Conservation (phyloP, 2,888 invertebrate genomes). For the Lampropteryx suffumata region DNA sequence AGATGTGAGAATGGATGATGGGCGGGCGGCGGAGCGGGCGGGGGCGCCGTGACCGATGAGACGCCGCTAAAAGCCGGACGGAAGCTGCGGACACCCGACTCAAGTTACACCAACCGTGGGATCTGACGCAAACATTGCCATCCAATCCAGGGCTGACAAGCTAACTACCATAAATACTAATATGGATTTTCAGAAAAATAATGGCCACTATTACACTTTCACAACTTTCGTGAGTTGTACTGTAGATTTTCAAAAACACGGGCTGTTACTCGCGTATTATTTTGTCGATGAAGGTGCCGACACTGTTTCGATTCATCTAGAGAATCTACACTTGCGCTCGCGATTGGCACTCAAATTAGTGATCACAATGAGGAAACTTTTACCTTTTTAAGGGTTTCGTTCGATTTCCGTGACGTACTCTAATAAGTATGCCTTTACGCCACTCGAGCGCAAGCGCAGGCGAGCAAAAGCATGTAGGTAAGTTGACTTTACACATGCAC, state of each 20-base stretch:
- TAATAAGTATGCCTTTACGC: constrained; percentile 10
- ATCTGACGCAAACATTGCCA: constrained; percentile 62
- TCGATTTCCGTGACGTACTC: too few species aligned
- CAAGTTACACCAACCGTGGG: constrained; percentile 78
- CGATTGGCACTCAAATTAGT: too few species aligned
- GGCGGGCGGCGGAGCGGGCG: constrained; percentile 32
- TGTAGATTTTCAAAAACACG: too few species aligned
- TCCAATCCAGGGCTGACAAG: constrained; percentile 58
- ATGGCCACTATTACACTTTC: too few species aligned
- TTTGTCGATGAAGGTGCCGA: too few species aligned
- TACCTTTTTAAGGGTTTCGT: too few species aligned
- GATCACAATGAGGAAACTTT: too few species aligned
- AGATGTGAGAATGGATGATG: constrained; percentile 52
- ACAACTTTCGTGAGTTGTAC: too few species aligned
- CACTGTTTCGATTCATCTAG: too few species aligned
- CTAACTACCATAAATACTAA: not conserved
- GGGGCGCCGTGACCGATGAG: constrained; percentile 69
- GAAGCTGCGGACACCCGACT: constrained; percentile 77
- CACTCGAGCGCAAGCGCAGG: constrained; percentile 60
- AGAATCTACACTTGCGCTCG: too few species aligned
- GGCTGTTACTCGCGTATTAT: too few species aligned
- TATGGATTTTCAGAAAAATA: too few species aligned
- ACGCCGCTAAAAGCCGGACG: constrained; percentile 81
- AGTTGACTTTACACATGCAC: constrained; percentile 7
- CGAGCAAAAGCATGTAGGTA: constrained; percentile 27